Percentiles rank a stretch among this genome's conserved stretches.
These are phyloP conservation scores for Anagyrus pseudococci DNA, from an alignment of 2,888 invertebrate genomes.

Conservation along the genomic window DNA sequence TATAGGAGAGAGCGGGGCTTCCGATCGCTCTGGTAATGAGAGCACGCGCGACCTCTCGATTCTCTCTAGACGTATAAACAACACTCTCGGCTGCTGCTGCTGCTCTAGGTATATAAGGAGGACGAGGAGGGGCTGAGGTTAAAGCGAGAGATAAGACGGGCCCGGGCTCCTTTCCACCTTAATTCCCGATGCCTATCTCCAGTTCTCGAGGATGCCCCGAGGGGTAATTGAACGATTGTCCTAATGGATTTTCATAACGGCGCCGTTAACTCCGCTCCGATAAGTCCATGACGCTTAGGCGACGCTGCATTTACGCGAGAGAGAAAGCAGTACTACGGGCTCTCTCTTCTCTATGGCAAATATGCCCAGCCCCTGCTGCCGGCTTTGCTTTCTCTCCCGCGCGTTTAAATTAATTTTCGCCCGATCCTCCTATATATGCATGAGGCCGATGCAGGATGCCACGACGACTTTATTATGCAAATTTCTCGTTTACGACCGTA, in stretches of 20 bases:
- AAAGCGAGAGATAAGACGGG: conserved; percentile 12
- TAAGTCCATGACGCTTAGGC: background rate
- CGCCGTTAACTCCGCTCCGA: conserved; percentile 3
- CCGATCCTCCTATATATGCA: too few relatives aligned
- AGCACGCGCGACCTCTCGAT: conserved; percentile 20
- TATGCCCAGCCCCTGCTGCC: background rate
- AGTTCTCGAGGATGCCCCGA: background rate
- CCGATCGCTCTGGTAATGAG: conserved; percentile 28
- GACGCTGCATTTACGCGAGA: background rate
- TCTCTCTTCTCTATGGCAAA: too few relatives aligned
- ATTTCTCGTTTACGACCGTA: too few relatives aligned
- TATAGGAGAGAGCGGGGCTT: conserved; percentile 2
- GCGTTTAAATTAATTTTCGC: conserved; percentile 1
- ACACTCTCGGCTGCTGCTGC: background rate
- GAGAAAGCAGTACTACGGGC: too few relatives aligned
- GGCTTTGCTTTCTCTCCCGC: background rate
- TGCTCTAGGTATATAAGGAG: background rate
- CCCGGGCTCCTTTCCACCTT: background rate
- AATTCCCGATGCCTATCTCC: conserved; percentile 34
- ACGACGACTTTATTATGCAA: background rate
- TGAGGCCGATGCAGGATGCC: too few relatives aligned
- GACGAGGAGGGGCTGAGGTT: background rate
- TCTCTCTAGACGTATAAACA: background rate
- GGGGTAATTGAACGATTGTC: conserved; percentile 35
- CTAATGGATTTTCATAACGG: conserved; percentile 36